phyloP scores from a whole-genome alignment of 2,888 invertebrate genomes.

The Erebia epiphron region DNA sequence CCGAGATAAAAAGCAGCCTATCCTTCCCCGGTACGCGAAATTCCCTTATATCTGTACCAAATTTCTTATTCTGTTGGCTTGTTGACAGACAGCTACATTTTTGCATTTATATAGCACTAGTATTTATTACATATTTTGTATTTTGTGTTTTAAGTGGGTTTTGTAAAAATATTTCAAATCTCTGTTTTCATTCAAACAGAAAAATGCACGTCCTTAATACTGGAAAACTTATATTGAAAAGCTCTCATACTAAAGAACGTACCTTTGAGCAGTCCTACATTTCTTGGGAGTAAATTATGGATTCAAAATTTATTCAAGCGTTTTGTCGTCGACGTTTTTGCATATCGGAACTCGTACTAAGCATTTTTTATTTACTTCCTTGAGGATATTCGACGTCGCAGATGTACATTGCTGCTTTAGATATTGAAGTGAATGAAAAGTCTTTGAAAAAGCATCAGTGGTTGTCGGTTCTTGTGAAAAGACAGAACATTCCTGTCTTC shows the following conservation, averaged over 20 bases:
- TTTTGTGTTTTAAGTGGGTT: too few relatives aligned
- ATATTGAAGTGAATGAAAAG: not conserved
- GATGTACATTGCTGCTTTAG: not conserved
- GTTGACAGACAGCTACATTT: too few relatives aligned
- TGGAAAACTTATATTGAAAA: constrained; percentile 14
- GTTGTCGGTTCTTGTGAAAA: not conserved
- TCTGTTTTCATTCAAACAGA: constrained; percentile 3
- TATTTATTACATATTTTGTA: too few relatives aligned
- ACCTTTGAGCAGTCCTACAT: constrained; percentile 24
- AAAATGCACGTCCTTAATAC: not conserved
- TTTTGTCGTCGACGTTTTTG: constrained; percentile 33
- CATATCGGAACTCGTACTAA: constrained; percentile 29
- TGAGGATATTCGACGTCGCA: not conserved
- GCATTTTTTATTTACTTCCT: not conserved
- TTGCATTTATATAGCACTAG: too few relatives aligned
- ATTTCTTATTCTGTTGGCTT: too few relatives aligned
- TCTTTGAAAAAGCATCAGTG: not conserved
- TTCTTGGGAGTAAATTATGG: constrained; percentile 37
- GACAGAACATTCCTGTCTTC: not conserved
- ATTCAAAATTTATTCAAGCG: constrained; percentile 42
- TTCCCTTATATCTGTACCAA: too few relatives aligned
- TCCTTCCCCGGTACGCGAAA: too few relatives aligned
- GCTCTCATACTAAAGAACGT: constrained; percentile 4
- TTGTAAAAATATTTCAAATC: not conserved
- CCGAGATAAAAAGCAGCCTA: too few relatives aligned